Base-by-base conservation (phyloP, 2,888 invertebrate genomes). In the Agapostemon virescens region DNA sequence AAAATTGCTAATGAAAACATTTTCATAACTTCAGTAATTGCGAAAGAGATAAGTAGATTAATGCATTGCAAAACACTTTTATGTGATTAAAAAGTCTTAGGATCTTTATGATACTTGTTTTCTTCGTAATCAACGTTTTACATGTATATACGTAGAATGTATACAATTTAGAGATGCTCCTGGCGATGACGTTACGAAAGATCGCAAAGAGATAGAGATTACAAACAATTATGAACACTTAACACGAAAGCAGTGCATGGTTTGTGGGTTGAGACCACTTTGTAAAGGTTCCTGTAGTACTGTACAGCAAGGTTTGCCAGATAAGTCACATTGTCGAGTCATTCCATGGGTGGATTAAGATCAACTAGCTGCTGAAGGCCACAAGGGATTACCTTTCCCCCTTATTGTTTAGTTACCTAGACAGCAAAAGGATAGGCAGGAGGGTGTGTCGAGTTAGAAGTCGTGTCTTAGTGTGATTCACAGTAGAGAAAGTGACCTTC, bases 401-500 rank as follows among this genome's bases (percentile, higher is more conserved):
- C 30, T 63, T n/a, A 36, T 63, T 63, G 36, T 63, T n/a, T 63
- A 20, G 63, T 63, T 63, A 36, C 1, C 36, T n/a, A 11, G n/a
- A 33, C 63, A 36, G 36, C 36, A 36, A n/a, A 63, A 13, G 63
- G 36, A 36, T 36, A 20, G 33, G n/a, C 33, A n/a, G 36, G 33
- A 61, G 63, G 36, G 33, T 63, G 58, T 61, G 58, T 20, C 58
- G 20, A 61, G 58, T 33, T 61, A 3, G 58, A 63, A 63, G 33
- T n/a, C 63, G 36, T 63, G 63, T 63, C n/a, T n/a, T n/a, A 63
- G 33, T 36, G 36, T 63, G 63, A 63, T 63, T 63, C 63, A 63
- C 36, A 5, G 36, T n/a, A 36, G 36, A 33, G 63, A 63, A 63
- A 63, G 63, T 63, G 63, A 36, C 63, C 63, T 63, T 63, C 63